A percentile compares a stretch with the other conserved stretches of the same genome.
Conservation (phyloP, 2,113 vertebrate genomes). For the Mormyrus iriodes region DNA sequence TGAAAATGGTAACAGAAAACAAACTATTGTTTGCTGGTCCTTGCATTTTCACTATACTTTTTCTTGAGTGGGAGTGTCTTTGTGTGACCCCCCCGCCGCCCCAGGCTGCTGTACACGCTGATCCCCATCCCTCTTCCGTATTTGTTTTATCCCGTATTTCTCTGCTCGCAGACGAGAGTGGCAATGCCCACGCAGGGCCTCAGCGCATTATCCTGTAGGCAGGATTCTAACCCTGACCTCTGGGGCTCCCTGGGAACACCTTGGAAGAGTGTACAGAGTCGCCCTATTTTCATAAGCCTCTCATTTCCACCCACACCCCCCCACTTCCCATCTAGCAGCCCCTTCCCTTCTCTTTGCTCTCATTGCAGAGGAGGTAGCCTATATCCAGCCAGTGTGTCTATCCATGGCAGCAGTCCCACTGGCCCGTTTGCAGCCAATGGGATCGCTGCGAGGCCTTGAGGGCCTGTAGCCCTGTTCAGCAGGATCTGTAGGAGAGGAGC, state of each 20-base stretch:
- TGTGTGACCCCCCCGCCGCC: background rate
- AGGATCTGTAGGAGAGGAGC: background rate
- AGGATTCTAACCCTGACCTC: constrained; percentile 12
- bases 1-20: background rate
- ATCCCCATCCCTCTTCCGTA: background rate
- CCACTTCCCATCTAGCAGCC: background rate
- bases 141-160: background rate
- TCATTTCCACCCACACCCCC: background rate
- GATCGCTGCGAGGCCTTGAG: background rate
- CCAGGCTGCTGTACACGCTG: constrained; percentile 1
- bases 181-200: background rate
- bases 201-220: background rate
- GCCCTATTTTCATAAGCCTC: background rate
- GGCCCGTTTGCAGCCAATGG: background rate
- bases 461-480: background rate
- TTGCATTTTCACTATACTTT: background rate
- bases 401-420: constrained; percentile 6
- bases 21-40: background rate
- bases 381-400: background rate
- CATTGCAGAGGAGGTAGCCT: constrained; percentile 10
- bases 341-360: background rate
- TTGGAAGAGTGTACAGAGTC: constrained; percentile 4
- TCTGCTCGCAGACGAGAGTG: background rate
- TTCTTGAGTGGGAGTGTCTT: constrained; percentile 7
- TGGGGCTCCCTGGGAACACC: background rate